Percentiles rank a stretch among this genome's conserved stretches.
phyloP scores from a whole-genome alignment of 2,113 vertebrate species.

The Sigmodon hispidus region DNA sequence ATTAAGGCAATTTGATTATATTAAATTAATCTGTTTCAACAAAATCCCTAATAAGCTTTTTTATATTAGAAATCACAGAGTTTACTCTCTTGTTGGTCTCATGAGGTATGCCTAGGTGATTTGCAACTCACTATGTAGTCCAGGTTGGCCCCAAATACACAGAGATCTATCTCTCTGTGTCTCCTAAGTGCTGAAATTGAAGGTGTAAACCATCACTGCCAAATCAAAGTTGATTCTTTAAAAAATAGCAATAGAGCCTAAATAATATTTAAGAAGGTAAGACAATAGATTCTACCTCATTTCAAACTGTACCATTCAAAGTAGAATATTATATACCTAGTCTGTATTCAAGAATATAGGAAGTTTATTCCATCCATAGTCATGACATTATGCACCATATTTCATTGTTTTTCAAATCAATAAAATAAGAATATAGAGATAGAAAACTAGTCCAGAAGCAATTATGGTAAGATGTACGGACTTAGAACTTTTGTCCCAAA shows the following conservation, averaged over 20 bases:
- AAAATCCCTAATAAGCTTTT: not conserved
- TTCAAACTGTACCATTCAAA: constrained; percentile 26
- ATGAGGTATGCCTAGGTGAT: no score
- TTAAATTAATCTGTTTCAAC: constrained; percentile 4
- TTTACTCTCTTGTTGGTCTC: not conserved
- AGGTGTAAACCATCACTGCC: not conserved
- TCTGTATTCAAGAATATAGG: not conserved
- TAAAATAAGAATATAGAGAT: not conserved
- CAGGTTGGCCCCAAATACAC: not conserved
- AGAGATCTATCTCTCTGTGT: not conserved
- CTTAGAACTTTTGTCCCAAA: not conserved
- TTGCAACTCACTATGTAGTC: not conserved
- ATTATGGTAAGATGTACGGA: not conserved
- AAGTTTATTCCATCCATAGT: not conserved
- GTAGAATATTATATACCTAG: not conserved
- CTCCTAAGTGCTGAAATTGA: not conserved
- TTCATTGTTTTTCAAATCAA: not conserved
- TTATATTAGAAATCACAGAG: not conserved
- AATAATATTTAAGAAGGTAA: not conserved
- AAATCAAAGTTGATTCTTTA: not conserved
- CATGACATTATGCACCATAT: not conserved
- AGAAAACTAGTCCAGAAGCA: not conserved
- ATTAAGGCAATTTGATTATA: not conserved
- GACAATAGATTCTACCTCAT: not conserved
- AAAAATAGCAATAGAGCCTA: not conserved